Evolutionary conservation across 2,888 invertebrate genomes (phyloP).

Genomic region (Xanthia togata): DNA sequence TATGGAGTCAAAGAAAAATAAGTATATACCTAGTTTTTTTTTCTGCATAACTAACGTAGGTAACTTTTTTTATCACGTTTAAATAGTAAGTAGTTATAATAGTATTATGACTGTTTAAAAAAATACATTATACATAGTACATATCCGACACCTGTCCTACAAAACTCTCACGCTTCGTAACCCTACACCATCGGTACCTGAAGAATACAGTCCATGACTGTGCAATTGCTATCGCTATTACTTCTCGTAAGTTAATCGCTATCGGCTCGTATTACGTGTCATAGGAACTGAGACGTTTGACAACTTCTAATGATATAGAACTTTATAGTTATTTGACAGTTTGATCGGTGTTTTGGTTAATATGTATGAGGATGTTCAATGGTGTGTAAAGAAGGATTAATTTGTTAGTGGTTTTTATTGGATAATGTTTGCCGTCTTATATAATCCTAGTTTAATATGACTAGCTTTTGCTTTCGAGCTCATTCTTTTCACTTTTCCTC

Average conservation of each 20-base stretch:
- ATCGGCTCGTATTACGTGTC: slow-evolving; percentile 58
- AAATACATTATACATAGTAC: not conserved
- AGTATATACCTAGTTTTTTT: not conserved
- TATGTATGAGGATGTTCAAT: slow-evolving; percentile 15
- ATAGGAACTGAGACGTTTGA: slow-evolving; percentile 48
- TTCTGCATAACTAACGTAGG: rapidly evolving
- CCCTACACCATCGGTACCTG: slow-evolving; percentile 73
- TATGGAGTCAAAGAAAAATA: not conserved
- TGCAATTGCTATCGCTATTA: slow-evolving; percentile 73
- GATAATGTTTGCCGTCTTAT: not conserved
- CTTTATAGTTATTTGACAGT: slow-evolving; percentile 43
- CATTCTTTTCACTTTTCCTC: too few relatives aligned
- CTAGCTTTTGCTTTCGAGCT: too few relatives aligned
- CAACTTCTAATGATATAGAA: slow-evolving; percentile 46
- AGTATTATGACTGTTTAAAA: not conserved
- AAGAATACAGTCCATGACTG: slow-evolving; percentile 71
- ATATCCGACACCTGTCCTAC: slow-evolving; percentile 42
- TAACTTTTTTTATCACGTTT: not conserved
- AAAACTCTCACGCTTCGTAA: slow-evolving; percentile 53
- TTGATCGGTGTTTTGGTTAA: slow-evolving; percentile 38
- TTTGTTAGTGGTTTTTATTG: slow-evolving; percentile 14
- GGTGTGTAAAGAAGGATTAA: slow-evolving; percentile 21
- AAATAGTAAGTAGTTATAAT: not conserved
- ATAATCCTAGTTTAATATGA: slow-evolving; percentile 2
- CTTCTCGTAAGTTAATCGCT: slow-evolving; percentile 61